Conservation (phyloP, 1,140 invertebrate species). For the Cydia fagiglandana region DNA sequence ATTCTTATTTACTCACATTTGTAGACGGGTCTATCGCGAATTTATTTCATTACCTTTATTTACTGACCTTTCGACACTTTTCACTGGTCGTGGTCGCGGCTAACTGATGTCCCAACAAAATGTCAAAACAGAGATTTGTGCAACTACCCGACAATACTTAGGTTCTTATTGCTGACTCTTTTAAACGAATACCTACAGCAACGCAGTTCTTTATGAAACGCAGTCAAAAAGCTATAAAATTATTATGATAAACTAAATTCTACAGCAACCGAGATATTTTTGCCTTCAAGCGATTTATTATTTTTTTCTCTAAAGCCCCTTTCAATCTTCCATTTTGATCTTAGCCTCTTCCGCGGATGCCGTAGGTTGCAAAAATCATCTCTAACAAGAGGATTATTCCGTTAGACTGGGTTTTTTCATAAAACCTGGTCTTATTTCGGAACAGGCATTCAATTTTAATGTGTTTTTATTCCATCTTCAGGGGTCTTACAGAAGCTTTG, state of each 20-base stretch:
- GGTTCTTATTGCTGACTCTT: too few species aligned
- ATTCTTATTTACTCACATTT: too few species aligned
- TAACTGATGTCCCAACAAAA: too few species aligned
- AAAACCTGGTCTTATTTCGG: background rate
- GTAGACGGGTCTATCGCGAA: too few species aligned
- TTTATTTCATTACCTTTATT: too few species aligned
- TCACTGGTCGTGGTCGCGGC: too few species aligned
- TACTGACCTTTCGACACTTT: too few species aligned
- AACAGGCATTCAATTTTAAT: background rate
- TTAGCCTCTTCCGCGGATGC: slow-evolving; percentile 4
- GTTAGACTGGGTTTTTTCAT: slow-evolving; percentile 1
- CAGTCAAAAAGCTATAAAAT: too few species aligned
- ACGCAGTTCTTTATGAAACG: too few species aligned
- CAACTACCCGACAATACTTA: too few species aligned
- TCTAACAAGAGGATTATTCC: slow-evolving; percentile 18
- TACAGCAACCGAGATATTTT: background rate
- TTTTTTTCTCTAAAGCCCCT: background rate
- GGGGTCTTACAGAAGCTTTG: background rate
- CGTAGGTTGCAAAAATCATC: slow-evolving; percentile 4
- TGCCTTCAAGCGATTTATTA: background rate
- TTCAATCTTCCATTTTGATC: background rate
- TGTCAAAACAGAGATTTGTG: too few species aligned
- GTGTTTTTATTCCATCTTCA: slow-evolving; percentile 4
- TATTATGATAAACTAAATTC: background rate
- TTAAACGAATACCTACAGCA: too few species aligned